Conservation (phyloP, 2,888 invertebrate genomes). For the Nymphalis c-album region DNA sequence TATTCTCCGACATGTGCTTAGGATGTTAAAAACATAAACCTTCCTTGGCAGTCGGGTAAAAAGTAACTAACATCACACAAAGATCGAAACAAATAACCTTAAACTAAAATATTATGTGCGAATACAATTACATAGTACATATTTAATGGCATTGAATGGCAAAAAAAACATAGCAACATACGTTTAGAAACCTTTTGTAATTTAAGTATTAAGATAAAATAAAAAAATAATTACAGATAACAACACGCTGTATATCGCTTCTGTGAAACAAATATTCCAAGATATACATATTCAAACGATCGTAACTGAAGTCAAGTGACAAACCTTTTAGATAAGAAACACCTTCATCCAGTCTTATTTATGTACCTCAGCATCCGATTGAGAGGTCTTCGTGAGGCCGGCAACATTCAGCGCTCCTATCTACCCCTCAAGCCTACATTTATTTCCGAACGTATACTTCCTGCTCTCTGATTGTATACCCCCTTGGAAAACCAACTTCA, state of each 20-base stretch:
- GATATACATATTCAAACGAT: slow-evolving; percentile 12
- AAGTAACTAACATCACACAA: background rate
- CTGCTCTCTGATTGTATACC: slow-evolving; percentile 57
- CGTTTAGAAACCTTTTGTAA: no score
- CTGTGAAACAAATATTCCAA: background rate
- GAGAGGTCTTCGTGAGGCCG: slow-evolving; percentile 67
- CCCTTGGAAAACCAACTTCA: slow-evolving; percentile 40
- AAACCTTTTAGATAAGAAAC: slow-evolving; percentile 56
- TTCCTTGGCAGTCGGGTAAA: no score
- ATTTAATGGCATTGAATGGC: no score
- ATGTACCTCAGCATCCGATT: slow-evolving; percentile 77
- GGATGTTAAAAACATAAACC: no score
- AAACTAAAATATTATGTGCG: no score
- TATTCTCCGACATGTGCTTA: no score
- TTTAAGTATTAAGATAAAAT: no score
- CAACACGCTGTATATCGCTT: background rate
- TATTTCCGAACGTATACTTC: slow-evolving; percentile 72
- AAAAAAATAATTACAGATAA: no score
- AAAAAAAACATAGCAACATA: no score
- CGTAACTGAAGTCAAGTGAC: slow-evolving; percentile 20
- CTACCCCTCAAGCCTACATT: slow-evolving; percentile 75
- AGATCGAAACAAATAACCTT: no score
- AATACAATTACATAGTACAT: no score
- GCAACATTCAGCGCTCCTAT: slow-evolving; percentile 69
- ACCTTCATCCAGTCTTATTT: slow-evolving; percentile 76